Evolutionary conservation across 92 coral and sea anemone genomes (phyloP).

Genomic region (Porites lobata): DNA sequence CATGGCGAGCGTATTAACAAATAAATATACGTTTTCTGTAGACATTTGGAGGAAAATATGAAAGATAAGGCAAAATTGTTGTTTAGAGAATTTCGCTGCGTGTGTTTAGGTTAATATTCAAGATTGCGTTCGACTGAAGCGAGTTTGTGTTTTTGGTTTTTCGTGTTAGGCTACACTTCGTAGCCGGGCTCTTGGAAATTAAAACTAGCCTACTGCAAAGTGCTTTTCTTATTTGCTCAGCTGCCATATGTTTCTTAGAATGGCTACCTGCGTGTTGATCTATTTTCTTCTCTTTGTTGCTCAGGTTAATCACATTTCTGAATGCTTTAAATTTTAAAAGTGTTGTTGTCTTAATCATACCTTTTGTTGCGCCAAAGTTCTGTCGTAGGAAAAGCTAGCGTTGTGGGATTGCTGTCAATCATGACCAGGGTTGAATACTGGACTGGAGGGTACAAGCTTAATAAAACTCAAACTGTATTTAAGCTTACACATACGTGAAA

Average conservation of each 20-base stretch:
- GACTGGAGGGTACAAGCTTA: too few species aligned
- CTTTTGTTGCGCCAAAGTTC: not conserved
- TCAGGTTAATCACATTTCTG: not conserved
- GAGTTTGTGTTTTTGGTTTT: slow-evolving; percentile 25
- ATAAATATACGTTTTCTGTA: not conserved
- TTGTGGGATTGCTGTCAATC: not conserved
- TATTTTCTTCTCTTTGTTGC: not conserved
- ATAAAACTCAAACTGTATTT: too few species aligned
- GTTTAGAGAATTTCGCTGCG: not conserved
- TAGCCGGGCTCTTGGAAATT: not conserved
- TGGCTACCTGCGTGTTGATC: not conserved
- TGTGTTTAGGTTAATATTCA: not conserved
- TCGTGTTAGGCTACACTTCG: not conserved
- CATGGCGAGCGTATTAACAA: not conserved
- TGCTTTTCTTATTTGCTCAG: not conserved
- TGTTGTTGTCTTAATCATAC: not conserved
- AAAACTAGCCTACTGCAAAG: too few species aligned
- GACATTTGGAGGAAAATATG: not conserved
- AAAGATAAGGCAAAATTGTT: not conserved
- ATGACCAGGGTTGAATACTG: too few species aligned
- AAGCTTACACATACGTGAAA: too few species aligned
- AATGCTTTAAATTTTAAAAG: not conserved
- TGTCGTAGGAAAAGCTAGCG: not conserved
- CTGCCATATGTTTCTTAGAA: not conserved
- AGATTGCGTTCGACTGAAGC: not conserved